Conservation (phyloP, 2,113 vertebrate species). For the Rhabdomys dilectus region DNA sequence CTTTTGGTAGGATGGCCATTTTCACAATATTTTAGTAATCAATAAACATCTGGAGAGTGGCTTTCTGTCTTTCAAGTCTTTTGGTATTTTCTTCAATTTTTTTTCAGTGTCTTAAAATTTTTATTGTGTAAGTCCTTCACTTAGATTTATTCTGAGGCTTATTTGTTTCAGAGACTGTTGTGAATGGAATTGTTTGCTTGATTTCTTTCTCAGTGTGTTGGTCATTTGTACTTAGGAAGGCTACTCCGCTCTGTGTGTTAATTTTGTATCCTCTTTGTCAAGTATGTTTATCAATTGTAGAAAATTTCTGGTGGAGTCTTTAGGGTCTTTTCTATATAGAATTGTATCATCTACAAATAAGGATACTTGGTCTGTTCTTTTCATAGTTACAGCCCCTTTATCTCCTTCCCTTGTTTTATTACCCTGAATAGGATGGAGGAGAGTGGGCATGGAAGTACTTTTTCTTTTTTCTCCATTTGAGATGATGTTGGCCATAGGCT, state of each 20-base stretch:
- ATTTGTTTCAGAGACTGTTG: neutral
- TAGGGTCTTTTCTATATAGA: neutral
- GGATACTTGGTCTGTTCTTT: neutral
- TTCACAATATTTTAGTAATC: neutral
- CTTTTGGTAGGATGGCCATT: neutral
- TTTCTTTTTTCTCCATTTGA: neutral
- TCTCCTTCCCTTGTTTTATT: neutral
- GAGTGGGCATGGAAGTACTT: neutral
- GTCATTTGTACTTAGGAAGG: neutral
- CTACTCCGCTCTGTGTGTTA: neutral
- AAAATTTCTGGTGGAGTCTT: neutral
- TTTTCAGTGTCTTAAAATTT: neutral
- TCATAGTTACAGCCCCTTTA: neutral
- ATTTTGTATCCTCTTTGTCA: neutral
- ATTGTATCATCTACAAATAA: neutral
- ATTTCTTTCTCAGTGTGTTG: neutral
- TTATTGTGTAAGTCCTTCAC: neutral
- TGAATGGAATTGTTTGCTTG: neutral
- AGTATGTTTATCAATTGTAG: neutral
- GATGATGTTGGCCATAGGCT: neutral
- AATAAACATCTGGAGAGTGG: neutral
- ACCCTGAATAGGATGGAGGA: neutral
- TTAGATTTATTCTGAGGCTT: neutral
- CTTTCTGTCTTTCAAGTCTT: neutral
- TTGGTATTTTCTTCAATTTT: neutral